phyloP scores from a whole-genome alignment of 2,888 invertebrate species.

The Perizoma affinitatum region DNA sequence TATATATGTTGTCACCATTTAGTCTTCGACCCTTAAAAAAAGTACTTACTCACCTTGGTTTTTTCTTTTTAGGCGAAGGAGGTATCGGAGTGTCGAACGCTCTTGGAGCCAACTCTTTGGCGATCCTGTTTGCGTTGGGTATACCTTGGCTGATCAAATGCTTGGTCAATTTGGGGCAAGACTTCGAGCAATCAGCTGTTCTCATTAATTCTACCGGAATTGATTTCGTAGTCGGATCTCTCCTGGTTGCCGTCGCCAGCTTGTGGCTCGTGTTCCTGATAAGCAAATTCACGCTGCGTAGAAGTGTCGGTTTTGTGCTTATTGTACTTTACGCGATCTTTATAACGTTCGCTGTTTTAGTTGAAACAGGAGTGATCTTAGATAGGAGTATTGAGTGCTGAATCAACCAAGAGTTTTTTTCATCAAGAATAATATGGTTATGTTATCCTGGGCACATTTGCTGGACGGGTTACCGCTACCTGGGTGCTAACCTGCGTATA shows the following conservation, averaged over 20 bases:
- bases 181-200: conserved; percentile 79
- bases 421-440: no score
- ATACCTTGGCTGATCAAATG: conserved; percentile 93
- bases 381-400: conserved; percentile 37
- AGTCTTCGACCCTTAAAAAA: no score
- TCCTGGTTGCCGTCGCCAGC: conserved; percentile 88
- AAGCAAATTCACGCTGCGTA: conserved; percentile 89
- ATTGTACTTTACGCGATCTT: conserved; percentile 87
- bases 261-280: conserved; percentile 87
- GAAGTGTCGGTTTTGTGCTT: conserved; percentile 87
- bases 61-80: conserved; percentile 87
- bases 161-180: conserved; percentile 77
- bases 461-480: no score
- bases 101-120: conserved; percentile 93
- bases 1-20: no score
- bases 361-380: conserved; percentile 89
- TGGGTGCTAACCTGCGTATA: no score
- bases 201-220: conserved; percentile 91
- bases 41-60: no score
- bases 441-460: no score
- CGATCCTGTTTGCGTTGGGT: conserved; percentile 92
- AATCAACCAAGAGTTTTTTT: no score
- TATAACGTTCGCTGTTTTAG: conserved; percentile 89
- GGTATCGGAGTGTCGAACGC: conserved; percentile 95
- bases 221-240: conserved; percentile 91